Evolutionary conservation across 1,140 invertebrate genomes (phyloP).

Genomic region (Matsumurasca onukii): DNA sequence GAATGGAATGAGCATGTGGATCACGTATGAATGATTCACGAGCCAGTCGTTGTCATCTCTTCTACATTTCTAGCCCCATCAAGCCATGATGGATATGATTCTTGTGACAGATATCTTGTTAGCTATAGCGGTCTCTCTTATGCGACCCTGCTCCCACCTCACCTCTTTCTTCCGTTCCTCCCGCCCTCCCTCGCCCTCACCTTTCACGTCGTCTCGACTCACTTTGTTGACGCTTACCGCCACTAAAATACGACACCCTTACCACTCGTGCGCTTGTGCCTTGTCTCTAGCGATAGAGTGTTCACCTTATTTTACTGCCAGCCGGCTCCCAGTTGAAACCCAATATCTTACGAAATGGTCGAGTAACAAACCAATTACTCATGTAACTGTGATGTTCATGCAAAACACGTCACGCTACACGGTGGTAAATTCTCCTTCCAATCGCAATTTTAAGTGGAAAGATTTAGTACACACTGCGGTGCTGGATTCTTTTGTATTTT

Average conservation of each 20-base stretch:
- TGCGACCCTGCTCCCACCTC: not conserved
- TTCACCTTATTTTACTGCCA: slow-evolving; percentile 13
- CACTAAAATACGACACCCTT: slow-evolving; percentile 25
- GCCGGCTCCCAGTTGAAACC: not conserved
- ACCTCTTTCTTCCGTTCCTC: too few relatives aligned
- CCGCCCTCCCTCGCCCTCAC: too few relatives aligned
- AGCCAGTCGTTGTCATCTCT: slow-evolving; percentile 22
- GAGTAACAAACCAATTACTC: slow-evolving; percentile 22
- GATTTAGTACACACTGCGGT: too few relatives aligned
- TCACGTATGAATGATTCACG: slow-evolving; percentile 27
- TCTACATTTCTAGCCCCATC: slow-evolving; percentile 18
- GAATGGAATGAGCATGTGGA: too few relatives aligned
- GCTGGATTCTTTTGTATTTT: too few relatives aligned
- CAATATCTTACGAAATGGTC: slow-evolving; percentile 16
- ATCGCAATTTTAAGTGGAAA: too few relatives aligned
- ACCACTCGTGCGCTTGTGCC: too few relatives aligned
- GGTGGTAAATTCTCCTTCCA: too few relatives aligned
- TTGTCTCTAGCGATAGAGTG: slow-evolving; percentile 21
- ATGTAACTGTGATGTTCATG: too few relatives aligned
- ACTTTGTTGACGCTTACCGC: not conserved
- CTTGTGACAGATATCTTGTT: slow-evolving; percentile 27
- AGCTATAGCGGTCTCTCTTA: slow-evolving; percentile 11
- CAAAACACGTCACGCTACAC: too few relatives aligned
- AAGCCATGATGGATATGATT: slow-evolving; percentile 22
- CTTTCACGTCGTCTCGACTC: too few relatives aligned